Evolutionary conservation across 2,797 vertebrate genomes (phyloP).

Genomic region (Malacoctenus gilli): DNA sequence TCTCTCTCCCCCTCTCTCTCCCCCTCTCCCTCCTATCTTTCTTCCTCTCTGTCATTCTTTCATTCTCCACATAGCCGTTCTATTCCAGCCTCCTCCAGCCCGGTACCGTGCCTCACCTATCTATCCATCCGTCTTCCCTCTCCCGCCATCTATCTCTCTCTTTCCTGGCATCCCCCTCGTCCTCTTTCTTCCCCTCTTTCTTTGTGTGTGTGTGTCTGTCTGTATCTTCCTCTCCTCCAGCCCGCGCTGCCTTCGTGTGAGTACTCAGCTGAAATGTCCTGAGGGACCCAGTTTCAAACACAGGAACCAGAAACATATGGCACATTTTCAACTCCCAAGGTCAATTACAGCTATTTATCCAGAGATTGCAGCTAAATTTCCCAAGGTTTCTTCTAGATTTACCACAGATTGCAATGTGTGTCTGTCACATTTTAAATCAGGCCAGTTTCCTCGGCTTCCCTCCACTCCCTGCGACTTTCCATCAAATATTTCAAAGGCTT

Average conservation of each 20-base stretch:
- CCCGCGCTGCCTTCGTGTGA: slow-evolving; percentile 69
- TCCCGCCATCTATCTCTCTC: slow-evolving; percentile 67
- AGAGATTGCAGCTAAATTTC: slow-evolving; percentile 85
- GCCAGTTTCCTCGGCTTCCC: slow-evolving; percentile 71
- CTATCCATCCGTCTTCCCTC: slow-evolving; percentile 72
- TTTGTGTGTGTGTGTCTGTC: slow-evolving; percentile 45
- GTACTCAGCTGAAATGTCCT: slow-evolving; percentile 82
- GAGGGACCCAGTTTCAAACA: slow-evolving; percentile 84
- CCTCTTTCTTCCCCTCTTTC: slow-evolving; percentile 25
- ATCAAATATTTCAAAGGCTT: slow-evolving; percentile 81
- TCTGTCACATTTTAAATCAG: slow-evolving; percentile 84
- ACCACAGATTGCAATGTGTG: slow-evolving; percentile 78
- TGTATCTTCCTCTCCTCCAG: slow-evolving; percentile 63
- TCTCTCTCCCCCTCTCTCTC: slow-evolving; percentile 33
- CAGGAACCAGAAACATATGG: slow-evolving; percentile 88
- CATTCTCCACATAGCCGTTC: slow-evolving; percentile 64
- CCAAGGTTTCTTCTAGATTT: slow-evolving; percentile 84
- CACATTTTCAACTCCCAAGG: slow-evolving; percentile 87
- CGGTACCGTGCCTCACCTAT: slow-evolving; percentile 64
- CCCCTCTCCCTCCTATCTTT: slow-evolving; percentile 62
- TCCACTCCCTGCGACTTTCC: slow-evolving; percentile 70
- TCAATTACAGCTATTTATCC: slow-evolving; percentile 89
- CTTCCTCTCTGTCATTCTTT: slow-evolving; percentile 69
- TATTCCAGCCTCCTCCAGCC: slow-evolving; percentile 59
- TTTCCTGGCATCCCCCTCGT: slow-evolving; percentile 49